These are phyloP conservation scores for Crotalus viridis DNA, from an alignment of 2,113 vertebrate genomes.

Conservation along the genomic window DNA sequence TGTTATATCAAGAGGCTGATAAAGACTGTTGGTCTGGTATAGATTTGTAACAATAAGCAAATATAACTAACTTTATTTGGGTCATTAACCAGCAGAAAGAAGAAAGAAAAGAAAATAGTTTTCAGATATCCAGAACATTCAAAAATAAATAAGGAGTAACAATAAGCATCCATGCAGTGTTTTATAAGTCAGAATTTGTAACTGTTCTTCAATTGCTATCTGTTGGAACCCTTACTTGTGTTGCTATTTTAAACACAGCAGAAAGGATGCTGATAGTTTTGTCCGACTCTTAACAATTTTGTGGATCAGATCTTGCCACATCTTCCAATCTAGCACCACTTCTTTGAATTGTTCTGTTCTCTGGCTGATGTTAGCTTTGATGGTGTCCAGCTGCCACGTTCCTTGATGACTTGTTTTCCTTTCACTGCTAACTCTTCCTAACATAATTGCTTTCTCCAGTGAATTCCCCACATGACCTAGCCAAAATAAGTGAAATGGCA, in stretches of 20 bases:
- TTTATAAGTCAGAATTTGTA: conserved; percentile 6
- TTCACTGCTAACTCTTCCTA: background rate
- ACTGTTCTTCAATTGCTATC: background rate
- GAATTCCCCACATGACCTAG: background rate
- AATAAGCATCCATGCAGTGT: background rate
- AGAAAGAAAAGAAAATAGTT: background rate
- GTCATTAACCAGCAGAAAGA: background rate
- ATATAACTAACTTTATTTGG: background rate
- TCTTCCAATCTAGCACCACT: background rate
- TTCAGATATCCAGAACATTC: background rate
- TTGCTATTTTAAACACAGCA: background rate
- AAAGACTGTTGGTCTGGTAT: background rate
- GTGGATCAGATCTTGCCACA: background rate
- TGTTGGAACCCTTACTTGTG: background rate
- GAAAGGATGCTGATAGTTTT: background rate
- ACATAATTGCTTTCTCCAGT: background rate
- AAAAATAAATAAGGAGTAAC: background rate
- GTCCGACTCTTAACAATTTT: background rate
- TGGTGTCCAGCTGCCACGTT: background rate
- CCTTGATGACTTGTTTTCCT: background rate
- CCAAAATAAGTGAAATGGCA: background rate
- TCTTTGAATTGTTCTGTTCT: background rate
- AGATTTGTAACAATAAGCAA: conserved; percentile 4
- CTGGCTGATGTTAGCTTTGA: background rate
- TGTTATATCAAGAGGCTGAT: background rate